Evolutionary conservation across 2,797 vertebrate species (phyloP).

Genomic region (Cheirogaleus major): DNA sequence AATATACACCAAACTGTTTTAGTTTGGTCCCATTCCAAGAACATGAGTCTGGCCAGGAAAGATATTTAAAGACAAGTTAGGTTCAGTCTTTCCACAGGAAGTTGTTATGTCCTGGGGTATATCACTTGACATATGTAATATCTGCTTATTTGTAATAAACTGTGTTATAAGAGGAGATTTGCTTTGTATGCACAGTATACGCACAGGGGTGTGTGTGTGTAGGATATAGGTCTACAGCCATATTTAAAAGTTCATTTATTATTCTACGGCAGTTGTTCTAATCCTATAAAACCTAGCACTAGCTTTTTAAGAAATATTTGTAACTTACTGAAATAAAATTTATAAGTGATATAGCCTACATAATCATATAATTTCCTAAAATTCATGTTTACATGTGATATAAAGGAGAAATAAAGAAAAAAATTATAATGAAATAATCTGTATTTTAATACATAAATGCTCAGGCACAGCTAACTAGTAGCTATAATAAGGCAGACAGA

Average conservation of each 20-base stretch:
- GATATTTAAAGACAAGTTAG: constrained; percentile 45
- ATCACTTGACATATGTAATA: not conserved
- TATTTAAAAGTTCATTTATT: constrained; percentile 46
- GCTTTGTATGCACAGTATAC: not conserved
- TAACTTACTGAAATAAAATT: constrained; percentile 26
- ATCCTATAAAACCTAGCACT: not conserved
- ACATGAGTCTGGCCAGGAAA: constrained; percentile 21
- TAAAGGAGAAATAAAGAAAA: not conserved
- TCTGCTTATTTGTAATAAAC: not conserved
- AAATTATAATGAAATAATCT: constrained; percentile 16
- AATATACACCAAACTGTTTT: not conserved
- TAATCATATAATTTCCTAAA: not conserved
- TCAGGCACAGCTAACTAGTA: not conserved
- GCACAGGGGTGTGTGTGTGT: not conserved
- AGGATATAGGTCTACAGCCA: not conserved
- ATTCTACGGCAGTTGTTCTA: constrained; percentile 12
- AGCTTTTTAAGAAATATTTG: constrained; percentile 1
- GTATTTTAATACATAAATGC: not conserved
- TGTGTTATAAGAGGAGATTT: not conserved
- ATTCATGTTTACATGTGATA: not conserved
- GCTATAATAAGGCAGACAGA: not conserved
- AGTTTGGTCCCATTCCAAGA: constrained; percentile 21
- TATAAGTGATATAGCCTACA: not conserved
- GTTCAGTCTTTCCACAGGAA: constrained; percentile 26
- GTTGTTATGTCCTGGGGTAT: not conserved